Base-by-base conservation (phyloP, 2,797 vertebrate genomes). In the Pipistrellus kuhlii region DNA sequence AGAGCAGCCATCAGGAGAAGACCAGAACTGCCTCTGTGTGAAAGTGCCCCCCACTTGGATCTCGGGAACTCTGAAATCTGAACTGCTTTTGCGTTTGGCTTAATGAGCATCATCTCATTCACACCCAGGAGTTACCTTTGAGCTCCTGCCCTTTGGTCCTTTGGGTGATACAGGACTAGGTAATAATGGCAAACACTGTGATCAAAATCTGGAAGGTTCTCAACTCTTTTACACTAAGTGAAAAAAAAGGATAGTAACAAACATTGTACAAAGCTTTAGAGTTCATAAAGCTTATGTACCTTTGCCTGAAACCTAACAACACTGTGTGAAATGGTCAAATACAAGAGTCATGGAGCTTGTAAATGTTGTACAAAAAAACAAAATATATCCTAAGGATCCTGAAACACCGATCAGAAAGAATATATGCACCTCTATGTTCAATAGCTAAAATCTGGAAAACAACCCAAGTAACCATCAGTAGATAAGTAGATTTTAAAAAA, bases 241-340 rank as follows among this genome's bases (percentile, higher is more conserved):
- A 32, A 72, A 89, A 89, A 68, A 55, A 53, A 20, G 18, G 44
- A 20, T 71, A 80, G 55, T 62, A 81, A 81, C 41, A 80, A 88
- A 76, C n/a, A 35, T 84, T 80, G 44, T 81, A 80, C 46, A 51
- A 7, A 81, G 48, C 17, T 80, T 89, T 35, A 80, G 38, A 76
- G 94, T 90, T 55, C 75, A 64, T 72, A 41, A 72, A 64, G 30
- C 27, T 83, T 27, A 48, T 14, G 1, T 72, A n/a, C 41, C 21
- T 87, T 91, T 78, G 46, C 55, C 68, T 64, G 51, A 85, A 94
- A 90, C 21, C 48, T 78, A 8, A 87, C 51, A 81, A 32, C 46
- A 18, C 68, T 72, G 68, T 72, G 68, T 75, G 68, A 91, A 87
- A 86, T 73, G 53, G 27, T 51, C 85, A 85, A 93, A 96, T 81